phyloP scores from a whole-genome alignment of 2,797 vertebrate genomes.

The Thripadectes ignobilis region DNA sequence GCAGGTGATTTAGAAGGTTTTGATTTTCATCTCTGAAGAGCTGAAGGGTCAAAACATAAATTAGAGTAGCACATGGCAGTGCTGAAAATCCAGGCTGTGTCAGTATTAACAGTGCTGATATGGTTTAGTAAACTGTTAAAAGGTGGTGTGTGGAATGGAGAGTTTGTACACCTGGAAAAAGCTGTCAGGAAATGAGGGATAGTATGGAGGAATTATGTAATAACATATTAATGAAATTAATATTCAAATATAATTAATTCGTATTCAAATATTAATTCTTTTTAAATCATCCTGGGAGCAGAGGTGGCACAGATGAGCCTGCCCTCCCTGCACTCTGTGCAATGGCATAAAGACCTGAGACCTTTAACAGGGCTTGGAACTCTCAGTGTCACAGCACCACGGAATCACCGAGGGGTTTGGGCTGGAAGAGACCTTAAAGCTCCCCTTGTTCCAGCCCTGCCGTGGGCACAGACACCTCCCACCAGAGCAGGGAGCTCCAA shows the following conservation, averaged over 20 bases:
- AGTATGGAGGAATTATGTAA: neutral
- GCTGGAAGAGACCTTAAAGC: neutral
- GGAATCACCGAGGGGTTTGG: neutral
- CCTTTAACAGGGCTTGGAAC: too few relatives aligned
- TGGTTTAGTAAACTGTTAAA: neutral
- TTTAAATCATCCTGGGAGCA: neutral
- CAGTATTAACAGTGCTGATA: neutral
- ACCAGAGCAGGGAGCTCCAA: neutral
- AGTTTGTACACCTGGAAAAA: neutral
- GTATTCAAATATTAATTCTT: neutral
- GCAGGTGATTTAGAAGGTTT: neutral
- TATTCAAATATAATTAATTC: too few relatives aligned
- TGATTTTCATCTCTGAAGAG: conserved; percentile 16
- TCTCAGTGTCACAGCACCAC: too few relatives aligned
- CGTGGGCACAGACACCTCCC: neutral
- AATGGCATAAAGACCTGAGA: too few relatives aligned
- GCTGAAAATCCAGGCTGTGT: neutral
- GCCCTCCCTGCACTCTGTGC: too few relatives aligned
- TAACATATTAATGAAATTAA: neutral
- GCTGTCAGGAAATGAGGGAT: neutral
- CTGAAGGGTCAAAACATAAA: conserved; percentile 23
- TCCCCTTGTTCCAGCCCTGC: neutral
- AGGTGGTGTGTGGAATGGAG: neutral
- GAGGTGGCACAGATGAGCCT: too few relatives aligned
- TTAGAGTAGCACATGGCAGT: neutral